These are phyloP conservation scores for Enteromius unitaeniatus DNA, from an alignment of 2,797 vertebrate genomes.

Conservation along the genomic window DNA sequence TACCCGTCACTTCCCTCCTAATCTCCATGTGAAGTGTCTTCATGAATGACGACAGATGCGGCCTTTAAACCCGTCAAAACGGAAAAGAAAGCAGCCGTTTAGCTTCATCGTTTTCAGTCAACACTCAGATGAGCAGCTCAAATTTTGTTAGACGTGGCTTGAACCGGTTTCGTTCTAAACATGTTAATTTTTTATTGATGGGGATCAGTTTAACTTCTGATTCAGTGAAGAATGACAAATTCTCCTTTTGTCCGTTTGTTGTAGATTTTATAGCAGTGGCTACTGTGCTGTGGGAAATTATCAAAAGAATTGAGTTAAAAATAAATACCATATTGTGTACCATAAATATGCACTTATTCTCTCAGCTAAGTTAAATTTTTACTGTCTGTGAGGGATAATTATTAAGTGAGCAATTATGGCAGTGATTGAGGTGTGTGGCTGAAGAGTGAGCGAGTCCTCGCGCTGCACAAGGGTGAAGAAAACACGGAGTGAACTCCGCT, in stretches of 20 bases:
- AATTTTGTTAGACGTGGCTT: background rate
- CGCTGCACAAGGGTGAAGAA: conserved; percentile 58
- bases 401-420: conserved; percentile 71
- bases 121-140: conserved; percentile 55
- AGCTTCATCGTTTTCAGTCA: conserved; percentile 62
- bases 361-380: too few species aligned
- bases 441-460: conserved; percentile 68
- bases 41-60: conserved; percentile 77
- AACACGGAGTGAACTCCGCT: conserved; percentile 19
- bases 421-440: conserved; percentile 68
- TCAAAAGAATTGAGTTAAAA: too few species aligned
- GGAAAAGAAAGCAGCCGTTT: conserved; percentile 71
- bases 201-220: background rate
- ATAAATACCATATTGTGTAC: background rate
- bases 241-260: background rate
- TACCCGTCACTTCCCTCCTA: conserved; percentile 59
- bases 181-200: background rate
- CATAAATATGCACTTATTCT: background rate
- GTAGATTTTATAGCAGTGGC: background rate
- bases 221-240: background rate
- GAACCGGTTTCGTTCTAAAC: background rate
- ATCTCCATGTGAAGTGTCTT: conserved; percentile 78
- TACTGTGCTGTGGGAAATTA: background rate
- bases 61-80: conserved; percentile 73
- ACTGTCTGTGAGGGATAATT: conserved; percentile 56